Base-by-base conservation (phyloP, 2,888 invertebrate species). In the Monochamus alternatus region DNA sequence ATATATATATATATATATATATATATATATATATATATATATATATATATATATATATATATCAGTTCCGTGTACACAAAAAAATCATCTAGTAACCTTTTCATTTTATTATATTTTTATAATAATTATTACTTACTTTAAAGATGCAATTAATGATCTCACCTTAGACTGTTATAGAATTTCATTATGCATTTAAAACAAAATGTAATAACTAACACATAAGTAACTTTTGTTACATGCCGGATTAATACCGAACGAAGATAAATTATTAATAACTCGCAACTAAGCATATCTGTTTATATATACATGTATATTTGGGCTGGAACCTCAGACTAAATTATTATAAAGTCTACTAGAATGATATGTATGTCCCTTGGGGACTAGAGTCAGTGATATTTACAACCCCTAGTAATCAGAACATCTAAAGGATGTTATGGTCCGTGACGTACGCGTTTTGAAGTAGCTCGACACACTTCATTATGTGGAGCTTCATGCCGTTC, bases 311-410 rank as follows among this genome's bases (percentile, higher is more conserved):
- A 47, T 47, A 8, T 47, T 47, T 47, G 9, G 10, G 12, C 47
- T 47, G 47, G 47, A 9, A 47, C 47, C 9, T 47, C 47, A 2
- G 10, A 47, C 47, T 47, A 60, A 72, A 70, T 77, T 78, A 67
- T 63, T 68, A 66, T 14, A 70, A 31, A 5, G 69, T 22, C 85
- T 90, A 90, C 90, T 89, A 88, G 89, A 89, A 89, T 89, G 85
- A 89, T 78, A 88, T 78, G 90, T 44, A 71, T 88, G 88, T 87
- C 92, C 91, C 91, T 89, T 86, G 87, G 91, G 90, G 90, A 90
- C 91, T 10, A 90, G 91, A 92, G 91, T 91, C 92, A 92, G 90
- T 93, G 92, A 92, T 92, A 93, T 92, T 93, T 93, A 91, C 91
- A 92, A 89, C 92, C 88, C 89, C 83, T 84, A 84, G 86, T 87